Base-by-base conservation (phyloP, 2,797 vertebrate genomes). In the Eulemur coronatus region DNA sequence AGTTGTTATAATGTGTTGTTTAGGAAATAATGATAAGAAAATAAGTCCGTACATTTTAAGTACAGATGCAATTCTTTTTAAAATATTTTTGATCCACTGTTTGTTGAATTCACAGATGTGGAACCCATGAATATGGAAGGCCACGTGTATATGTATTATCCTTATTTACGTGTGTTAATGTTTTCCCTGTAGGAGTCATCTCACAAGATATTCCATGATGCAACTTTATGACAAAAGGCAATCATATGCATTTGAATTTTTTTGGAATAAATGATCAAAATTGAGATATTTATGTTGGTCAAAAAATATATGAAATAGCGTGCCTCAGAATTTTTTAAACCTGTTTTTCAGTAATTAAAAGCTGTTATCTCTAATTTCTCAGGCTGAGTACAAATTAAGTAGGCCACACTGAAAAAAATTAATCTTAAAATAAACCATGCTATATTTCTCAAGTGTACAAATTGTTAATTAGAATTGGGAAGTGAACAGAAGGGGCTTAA, bases 381-480 rank as follows among this genome's bases (percentile, higher is more conserved):
- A 96, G 96, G n/a, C 89, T 96, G 81, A 87, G 91, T 96, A 97
- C 95, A 97, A 98, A 98, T 98, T 97, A 98, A 97, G 95, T 89
- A 96, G 97, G 95, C 95, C 97, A 89, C 69, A 84, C 41, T 75
- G 89, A 95, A 61, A 97, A 96, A 97, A 96, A 97, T 97, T 97
- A 95, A 75, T 92, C 93, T 97, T 97, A 92, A 97, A 98, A 97
- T 96, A 98, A 97, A 89, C 79, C 79, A 90, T 95, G 67, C 81
- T 97, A 18, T 94, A 67, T 97, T 98, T 98, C 98, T 98, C 96
- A 97, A 97, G 96, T 94, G 96, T 93, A 65, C 94, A 94, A 97
- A 97, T 96, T 96, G 97, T 97, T 98, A 98, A 98, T 98, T 98
- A 98, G 97, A 97, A 96, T 69, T 80, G 78, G 96, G 84, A 96